phyloP scores from a whole-genome alignment of 2,113 vertebrate genomes.

The zebrafish (Danio rerio) region DNA sequence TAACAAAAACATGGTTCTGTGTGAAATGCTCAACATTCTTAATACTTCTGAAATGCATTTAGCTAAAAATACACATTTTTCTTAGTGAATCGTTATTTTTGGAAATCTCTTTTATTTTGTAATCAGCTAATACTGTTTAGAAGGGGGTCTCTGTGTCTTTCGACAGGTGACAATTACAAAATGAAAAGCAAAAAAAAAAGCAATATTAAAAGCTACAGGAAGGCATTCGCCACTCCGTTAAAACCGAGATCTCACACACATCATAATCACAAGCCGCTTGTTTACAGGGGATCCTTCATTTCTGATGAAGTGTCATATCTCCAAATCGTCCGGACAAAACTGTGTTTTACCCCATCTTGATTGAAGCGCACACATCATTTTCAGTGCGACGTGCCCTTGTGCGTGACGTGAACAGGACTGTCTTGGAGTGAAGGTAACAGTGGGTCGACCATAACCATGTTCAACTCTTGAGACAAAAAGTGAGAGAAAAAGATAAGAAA shows the following conservation, averaged over 20 bases:
- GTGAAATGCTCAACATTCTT: slow-evolving; percentile 1
- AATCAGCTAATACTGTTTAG: slow-evolving; percentile 30
- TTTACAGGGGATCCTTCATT: slow-evolving; percentile 28
- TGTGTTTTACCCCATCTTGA: background rate
- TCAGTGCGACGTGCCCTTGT: slow-evolving; percentile 31
- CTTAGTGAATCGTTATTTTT: background rate
- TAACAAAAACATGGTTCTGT: background rate
- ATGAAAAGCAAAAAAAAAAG: slow-evolving; percentile 12
- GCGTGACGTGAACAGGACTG: slow-evolving; percentile 37
- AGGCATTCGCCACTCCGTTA: slow-evolving; percentile 3
- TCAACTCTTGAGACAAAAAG: slow-evolving; percentile 37
- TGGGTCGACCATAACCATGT: slow-evolving; percentile 30
- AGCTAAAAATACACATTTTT: background rate
- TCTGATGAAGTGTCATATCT: background rate
- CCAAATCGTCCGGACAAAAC: slow-evolving; percentile 8
- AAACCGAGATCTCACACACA: slow-evolving; percentile 29
- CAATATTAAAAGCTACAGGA: slow-evolving; percentile 28
- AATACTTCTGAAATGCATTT: background rate
- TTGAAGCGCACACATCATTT: background rate
- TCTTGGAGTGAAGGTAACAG: slow-evolving; percentile 30
- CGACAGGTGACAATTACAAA: slow-evolving; percentile 1
- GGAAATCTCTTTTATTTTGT: slow-evolving; percentile 10
- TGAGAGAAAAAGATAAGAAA: slow-evolving; percentile 42
- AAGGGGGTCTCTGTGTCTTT: background rate
- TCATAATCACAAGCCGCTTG: background rate